Conservation (phyloP, 2,888 invertebrate species). For the Sturmia bella region DNA sequence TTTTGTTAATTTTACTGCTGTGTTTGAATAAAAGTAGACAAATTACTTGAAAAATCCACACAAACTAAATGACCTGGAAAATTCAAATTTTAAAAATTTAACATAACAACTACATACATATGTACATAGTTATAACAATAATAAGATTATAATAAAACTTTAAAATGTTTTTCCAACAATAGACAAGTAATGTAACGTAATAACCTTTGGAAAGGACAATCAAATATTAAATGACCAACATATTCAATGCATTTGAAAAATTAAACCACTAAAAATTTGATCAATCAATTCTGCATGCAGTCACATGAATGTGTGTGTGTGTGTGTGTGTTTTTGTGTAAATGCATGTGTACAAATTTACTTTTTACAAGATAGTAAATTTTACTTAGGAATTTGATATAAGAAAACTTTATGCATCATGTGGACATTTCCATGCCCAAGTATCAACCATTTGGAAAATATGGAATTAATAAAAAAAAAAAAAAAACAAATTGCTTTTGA, state of each 20-base stretch:
- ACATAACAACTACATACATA: conserved; percentile 53
- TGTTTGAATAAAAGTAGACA: conserved; percentile 67
- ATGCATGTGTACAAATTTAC: not conserved
- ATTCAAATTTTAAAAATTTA: conserved; percentile 72
- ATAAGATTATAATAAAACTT: conserved; percentile 63
- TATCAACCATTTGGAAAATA: too few relatives aligned
- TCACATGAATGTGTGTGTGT: not conserved
- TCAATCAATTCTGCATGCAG: conserved; percentile 29
- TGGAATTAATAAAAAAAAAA: too few relatives aligned
- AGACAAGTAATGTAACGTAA: conserved; percentile 65
- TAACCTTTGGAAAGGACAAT: conserved; percentile 71
- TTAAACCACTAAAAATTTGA: conserved; percentile 55
- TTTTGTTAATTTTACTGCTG: conserved; percentile 40
- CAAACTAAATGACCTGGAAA: conserved; percentile 65
- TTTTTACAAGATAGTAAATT: not conserved
- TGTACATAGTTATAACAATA: conserved; percentile 50
- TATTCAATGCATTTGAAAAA: conserved; percentile 17
- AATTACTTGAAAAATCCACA: conserved; percentile 74
- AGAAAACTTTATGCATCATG: conserved; percentile 73
- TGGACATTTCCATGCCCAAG: too few relatives aligned
- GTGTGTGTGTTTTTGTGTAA: not conserved
- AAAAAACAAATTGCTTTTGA: too few relatives aligned
- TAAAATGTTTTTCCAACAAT: conserved; percentile 50
- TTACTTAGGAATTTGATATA: conserved; percentile 8
- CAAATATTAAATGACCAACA: conserved; percentile 67